A percentile compares a stretch with the other conserved stretches of the same genome.
These are phyloP conservation scores for Tortrix viridana DNA, from an alignment of 2,888 invertebrate species.

Conservation along the genomic window DNA sequence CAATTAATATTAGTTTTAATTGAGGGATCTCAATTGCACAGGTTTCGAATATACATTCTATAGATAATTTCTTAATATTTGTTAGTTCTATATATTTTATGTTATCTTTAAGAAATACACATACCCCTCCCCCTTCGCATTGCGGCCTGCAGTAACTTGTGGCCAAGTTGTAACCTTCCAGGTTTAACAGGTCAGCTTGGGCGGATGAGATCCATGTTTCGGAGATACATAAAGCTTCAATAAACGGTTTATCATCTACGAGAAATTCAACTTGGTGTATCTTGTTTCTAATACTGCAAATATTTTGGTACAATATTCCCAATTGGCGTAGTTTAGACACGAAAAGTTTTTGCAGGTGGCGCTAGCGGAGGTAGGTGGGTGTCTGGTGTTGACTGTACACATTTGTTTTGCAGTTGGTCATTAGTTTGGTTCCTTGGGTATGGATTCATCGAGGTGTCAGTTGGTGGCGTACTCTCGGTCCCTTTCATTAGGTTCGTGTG, in stretches of 20 bases:
- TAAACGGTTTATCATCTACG: slow-evolving; percentile 27
- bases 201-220: slow-evolving; percentile 36
- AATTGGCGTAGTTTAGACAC: slow-evolving; percentile 18
- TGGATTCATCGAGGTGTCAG: neutral
- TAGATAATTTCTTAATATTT: slow-evolving; percentile 35
- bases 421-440: neutral
- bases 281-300: slow-evolving; percentile 39
- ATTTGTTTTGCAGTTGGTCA: neutral
- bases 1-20: slow-evolving; percentile 35
- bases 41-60: slow-evolving; percentile 41
- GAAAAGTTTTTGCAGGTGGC: slow-evolving; percentile 17
- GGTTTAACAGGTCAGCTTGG: slow-evolving; percentile 26
- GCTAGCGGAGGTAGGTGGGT: neutral
- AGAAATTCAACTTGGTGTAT: slow-evolving; percentile 32
- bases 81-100: slow-evolving; percentile 31
- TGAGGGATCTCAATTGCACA: slow-evolving; percentile 37
- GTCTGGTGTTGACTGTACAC: neutral
- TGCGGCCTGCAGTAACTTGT: slow-evolving; percentile 31
- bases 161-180: slow-evolving; percentile 25
- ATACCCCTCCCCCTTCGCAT: slow-evolving; percentile 39
- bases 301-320: slow-evolving; percentile 37
- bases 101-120: slow-evolving; percentile 31
- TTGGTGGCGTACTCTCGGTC: neutral
- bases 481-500: neutral
- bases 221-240: slow-evolving; percentile 35